Conservation (phyloP, 1,140 invertebrate species). For the Phymorhynchus buccinoides region DNA sequence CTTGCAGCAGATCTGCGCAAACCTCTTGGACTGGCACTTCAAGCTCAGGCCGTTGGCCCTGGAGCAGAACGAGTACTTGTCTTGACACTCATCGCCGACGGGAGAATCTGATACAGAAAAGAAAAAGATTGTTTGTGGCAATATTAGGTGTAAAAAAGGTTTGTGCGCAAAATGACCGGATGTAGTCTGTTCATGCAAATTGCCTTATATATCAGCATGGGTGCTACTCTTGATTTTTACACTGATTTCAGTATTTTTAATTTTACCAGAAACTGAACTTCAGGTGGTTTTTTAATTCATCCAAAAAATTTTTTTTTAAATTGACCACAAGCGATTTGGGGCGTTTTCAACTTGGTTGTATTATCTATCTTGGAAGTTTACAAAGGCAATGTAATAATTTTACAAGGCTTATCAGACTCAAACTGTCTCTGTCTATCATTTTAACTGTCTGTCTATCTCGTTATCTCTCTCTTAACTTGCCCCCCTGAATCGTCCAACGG, state of each 20-base stretch:
- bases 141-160: background rate
- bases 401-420: too few species aligned
- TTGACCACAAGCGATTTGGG: too few species aligned
- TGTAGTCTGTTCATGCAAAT: background rate
- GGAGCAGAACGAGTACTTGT: constrained; percentile 33
- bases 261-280: too few species aligned
- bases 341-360: too few species aligned
- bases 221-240: background rate
- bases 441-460: too few species aligned
- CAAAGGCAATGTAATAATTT: too few species aligned
- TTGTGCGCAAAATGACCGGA: background rate
- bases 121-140: background rate
- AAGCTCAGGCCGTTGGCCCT: constrained; percentile 6
- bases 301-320: too few species aligned
- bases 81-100: background rate
- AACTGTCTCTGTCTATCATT: too few species aligned
- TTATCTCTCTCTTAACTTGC: too few species aligned
- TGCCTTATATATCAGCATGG: background rate
- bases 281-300: too few species aligned
- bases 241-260: too few species aligned
- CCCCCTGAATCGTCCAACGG: too few species aligned
- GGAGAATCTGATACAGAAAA: background rate
- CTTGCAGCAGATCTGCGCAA: constrained; percentile 31
- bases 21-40: constrained; percentile 23
- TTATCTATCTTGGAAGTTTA: background rate